Percentiles rank a stretch among this genome's conserved stretches.
These are phyloP conservation scores for Cyaniris semiargus DNA, from an alignment of 2,888 invertebrate species.

Conservation along the genomic window DNA sequence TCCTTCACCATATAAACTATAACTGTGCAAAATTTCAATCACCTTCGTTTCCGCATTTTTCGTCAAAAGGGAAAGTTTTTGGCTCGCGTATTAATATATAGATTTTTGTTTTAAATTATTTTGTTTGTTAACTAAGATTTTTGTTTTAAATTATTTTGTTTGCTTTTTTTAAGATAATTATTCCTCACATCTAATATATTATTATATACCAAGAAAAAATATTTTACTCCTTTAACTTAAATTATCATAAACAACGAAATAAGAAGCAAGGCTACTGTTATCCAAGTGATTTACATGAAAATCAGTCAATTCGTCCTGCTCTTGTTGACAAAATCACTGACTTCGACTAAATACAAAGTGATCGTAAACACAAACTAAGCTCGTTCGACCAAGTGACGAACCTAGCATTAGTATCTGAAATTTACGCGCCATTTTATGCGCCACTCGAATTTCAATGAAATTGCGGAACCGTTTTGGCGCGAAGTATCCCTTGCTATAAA, in stretches of 20 bases:
- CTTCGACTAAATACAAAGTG: slow-evolving; percentile 47
- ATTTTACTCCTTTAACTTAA: too few species aligned
- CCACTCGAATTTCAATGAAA: slow-evolving; percentile 67
- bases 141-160: too few species aligned
- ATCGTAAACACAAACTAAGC: slow-evolving; percentile 57
- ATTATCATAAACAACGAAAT: neutral
- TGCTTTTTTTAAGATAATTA: too few species aligned
- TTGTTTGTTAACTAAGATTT: too few species aligned
- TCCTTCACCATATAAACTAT: too few species aligned
- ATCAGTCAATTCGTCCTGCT: neutral
- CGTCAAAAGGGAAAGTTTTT: too few species aligned
- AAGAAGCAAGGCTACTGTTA: neutral
- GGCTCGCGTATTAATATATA: too few species aligned
- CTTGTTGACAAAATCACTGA: slow-evolving; percentile 38
- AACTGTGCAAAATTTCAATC: too few species aligned
- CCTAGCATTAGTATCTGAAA: slow-evolving; percentile 61
- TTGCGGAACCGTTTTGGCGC: slow-evolving; percentile 43
- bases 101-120: too few species aligned
- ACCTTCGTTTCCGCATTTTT: too few species aligned
- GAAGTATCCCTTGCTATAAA: slow-evolving; percentile 48
- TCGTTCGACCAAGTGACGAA: slow-evolving; percentile 50
- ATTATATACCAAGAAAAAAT: neutral
- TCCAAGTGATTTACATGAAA: neutral
- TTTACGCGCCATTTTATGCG: slow-evolving; percentile 65
- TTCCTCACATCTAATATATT: too few species aligned